Evolutionary conservation across 92 coral and sea anemone genomes (phyloP).

Genomic region (Porites lobata): DNA sequence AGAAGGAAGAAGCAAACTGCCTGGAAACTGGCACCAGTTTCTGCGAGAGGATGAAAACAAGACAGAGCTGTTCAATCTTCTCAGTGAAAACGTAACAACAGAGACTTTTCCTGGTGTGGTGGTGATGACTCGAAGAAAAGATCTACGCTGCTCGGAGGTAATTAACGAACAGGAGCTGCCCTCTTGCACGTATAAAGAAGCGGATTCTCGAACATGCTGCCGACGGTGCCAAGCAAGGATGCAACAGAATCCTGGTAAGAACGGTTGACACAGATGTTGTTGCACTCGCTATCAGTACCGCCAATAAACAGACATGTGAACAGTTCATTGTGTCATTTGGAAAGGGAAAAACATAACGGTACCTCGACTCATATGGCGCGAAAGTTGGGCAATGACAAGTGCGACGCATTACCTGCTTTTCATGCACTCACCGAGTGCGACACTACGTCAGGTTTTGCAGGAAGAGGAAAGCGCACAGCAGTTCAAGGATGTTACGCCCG

Average conservation of each 20-base stretch:
- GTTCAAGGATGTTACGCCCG: not conserved
- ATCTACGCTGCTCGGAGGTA: not conserved
- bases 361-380: not conserved
- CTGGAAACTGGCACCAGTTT: not conserved
- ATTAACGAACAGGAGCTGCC: not conserved
- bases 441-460: not conserved
- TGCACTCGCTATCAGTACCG: not conserved
- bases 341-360: not conserved
- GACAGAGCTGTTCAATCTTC: not conserved
- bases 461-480: not conserved
- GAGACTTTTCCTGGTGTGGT: not conserved
- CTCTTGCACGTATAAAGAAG: not conserved
- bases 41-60: not conserved
- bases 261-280: slow-evolving; percentile 13
- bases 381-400: not conserved
- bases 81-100: not conserved
- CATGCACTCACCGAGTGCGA: not conserved
- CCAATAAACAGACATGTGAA: not conserved
- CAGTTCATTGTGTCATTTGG: not conserved
- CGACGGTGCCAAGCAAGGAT: not conserved
- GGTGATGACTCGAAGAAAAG: not conserved
- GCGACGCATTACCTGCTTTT: not conserved
- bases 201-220: not conserved
- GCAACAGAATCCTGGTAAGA: not conserved
- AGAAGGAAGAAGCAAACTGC: not conserved